phyloP scores from a whole-genome alignment of 2,113 vertebrate species.

The Podocnemis expansa region DNA sequence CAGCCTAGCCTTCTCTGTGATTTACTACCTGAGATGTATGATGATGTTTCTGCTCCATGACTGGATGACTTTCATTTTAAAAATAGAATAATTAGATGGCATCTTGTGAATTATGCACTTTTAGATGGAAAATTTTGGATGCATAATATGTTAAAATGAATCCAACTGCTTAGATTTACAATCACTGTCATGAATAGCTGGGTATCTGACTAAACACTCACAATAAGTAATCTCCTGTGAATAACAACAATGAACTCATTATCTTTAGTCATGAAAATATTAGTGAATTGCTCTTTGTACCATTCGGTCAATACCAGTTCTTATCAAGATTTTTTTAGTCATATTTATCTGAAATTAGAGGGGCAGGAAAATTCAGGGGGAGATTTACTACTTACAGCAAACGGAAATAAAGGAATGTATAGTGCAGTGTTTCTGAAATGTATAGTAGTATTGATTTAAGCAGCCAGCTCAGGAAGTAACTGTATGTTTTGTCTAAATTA shows the following conservation, averaged over 20 bases:
- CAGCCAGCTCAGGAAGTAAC: not conserved
- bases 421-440: not conserved
- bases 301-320: not conserved
- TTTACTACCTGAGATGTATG: not conserved
- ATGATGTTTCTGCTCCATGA: not conserved
- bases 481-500: slow-evolving; percentile 43
- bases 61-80: not conserved
- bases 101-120: not conserved
- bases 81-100: not conserved
- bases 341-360: not conserved
- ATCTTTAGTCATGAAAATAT: not conserved
- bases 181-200: not conserved
- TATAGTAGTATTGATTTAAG: not conserved
- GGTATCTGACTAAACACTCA: not conserved
- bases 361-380: not conserved
- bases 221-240: not conserved
- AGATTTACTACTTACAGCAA: not conserved
- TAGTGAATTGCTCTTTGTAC: not conserved
- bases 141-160: not conserved
- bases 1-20: not conserved
- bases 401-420: not conserved
- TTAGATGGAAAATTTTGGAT: not conserved
- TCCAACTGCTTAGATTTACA: not conserved
- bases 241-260: not conserved
- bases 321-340: not conserved